Conservation (phyloP, 1,140 invertebrate genomes). For the Aphaenogaster ashmeadi region DNA sequence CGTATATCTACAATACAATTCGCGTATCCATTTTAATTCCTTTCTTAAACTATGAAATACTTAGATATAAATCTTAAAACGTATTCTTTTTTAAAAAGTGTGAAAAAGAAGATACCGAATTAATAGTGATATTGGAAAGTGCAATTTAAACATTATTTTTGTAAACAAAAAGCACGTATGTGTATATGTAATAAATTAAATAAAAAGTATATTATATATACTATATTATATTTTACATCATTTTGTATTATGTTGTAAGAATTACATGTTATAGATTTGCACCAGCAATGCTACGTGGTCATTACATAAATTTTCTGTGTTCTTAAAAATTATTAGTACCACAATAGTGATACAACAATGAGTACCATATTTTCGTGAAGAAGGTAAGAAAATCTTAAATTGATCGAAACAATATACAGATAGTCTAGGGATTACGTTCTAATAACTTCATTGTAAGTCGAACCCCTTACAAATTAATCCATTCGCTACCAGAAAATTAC, state of each 20-base stretch:
- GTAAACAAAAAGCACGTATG: not conserved
- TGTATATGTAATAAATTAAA: not conserved
- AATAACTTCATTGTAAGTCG: no score
- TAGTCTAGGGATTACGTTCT: no score
- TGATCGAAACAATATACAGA: not conserved
- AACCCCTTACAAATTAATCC: no score
- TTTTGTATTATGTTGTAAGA: not conserved
- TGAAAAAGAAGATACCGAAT: not conserved
- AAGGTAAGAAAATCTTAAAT: not conserved
- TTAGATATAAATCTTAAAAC: not conserved
- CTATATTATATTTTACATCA: not conserved
- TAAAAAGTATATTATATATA: not conserved
- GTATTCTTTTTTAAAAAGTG: not conserved
- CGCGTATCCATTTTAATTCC: conserved; percentile 7
- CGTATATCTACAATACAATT: not conserved
- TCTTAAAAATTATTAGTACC: not conserved
- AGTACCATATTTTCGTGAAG: not conserved
- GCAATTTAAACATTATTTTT: not conserved
- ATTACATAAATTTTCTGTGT: not conserved
- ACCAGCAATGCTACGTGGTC: not conserved
- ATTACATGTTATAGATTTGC: not conserved
- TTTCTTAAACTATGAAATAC: not conserved
- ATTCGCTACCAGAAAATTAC: no score
- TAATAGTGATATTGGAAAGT: not conserved
- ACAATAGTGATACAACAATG: not conserved